Base-by-base conservation (phyloP, 2,888 invertebrate genomes). In the Chromoteleia sp. region DNA sequence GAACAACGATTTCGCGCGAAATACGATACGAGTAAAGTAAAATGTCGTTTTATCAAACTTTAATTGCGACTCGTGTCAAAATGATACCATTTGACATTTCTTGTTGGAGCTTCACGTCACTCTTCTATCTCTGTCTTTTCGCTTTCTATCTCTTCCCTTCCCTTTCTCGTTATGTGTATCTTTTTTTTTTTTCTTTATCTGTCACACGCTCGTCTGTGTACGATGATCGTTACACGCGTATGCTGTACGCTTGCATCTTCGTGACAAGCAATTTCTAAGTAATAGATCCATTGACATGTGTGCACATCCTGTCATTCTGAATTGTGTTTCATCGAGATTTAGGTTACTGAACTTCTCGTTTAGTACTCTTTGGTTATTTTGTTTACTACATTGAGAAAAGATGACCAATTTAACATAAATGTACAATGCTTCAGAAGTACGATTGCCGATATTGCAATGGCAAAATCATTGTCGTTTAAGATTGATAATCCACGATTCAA, bases 231-330 rank as follows among this genome's bases (percentile, higher is more conserved):
- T 4, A 33, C 17, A 33, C 52, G 17, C 33, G 50, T 29, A 54
- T 17, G 33, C 29, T 33, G 19, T 36, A 21, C 76, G 58, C 58
- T 76, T 58, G 54, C 41, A 67, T 76, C 76, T 76, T 76, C 76
- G 56, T 70, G 65, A 68, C 71, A 63, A 71, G 77, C 65, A 73
- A 73, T 73, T 73, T 73, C 78, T 79, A 56, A 78, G 71, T 78
- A 78, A 73, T 78, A 71, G 78, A 78, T 71, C 50, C 71, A 78
- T 67, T 78, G 78, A 78, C 71, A 78, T 71, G 65, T 71, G 50
- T 71, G 71, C 58, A 73, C 78, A 79, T 79, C 78, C 78, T 79
- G 78, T 59, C 71, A 65, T 59, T 73, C 67, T 65, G 58, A 73
- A 79, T 73, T 67, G 63, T 39, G 78, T 65, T 79, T 73, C 30